Base-by-base conservation (phyloP, 2,797 vertebrate genomes). In the Rhinophrynus dorsalis region DNA sequence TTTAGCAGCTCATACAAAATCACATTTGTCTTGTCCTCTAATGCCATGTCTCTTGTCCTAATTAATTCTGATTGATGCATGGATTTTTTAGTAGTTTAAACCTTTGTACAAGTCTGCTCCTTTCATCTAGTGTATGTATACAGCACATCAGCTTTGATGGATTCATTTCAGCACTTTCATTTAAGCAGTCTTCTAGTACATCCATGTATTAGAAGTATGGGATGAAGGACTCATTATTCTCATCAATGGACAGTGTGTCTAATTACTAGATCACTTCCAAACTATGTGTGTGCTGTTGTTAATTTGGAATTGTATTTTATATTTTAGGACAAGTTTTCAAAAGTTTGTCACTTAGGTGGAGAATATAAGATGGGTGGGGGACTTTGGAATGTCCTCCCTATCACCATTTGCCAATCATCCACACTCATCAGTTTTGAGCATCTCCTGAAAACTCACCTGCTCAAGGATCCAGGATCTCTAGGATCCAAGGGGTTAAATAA, bases 31-130 rank as follows among this genome's bases (percentile, higher is more conserved):
- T 59, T 59, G 33, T 40, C 47, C 26, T 47, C 20, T 30, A 59
- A 50, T 29, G 12, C 32, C 10, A 18, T 40, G 33, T 59, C 56
- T 68, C 42, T 42, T 51, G 33, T 42, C 18, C 55, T 60, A 60
- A 68, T 60, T 60, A 60, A 68, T 42, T 60, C 47, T 59, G 66
- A 60, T 59, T 68, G 66, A 68, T 60, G 47, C 26, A 52, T 42
- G 56, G 56, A 40, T 68, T 55, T 55, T 66, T 66, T 59, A 44
- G 50, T 56, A 44, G 63, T 59, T 44, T 30, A 68, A 60, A 60
- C 26, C 55, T 68, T 59, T 60, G 32, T 40, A 38, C 45, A 51
- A 51, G 44, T 21, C 44, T 42, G 26, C 21, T 23, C 11, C 32
- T 52, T 68, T 60, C 56, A 51, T 68, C 56, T 42, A n/a, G 2